A percentile compares a stretch with the other conserved stretches of the same genome.
These are phyloP conservation scores for Caradrina clavipalpis DNA, from an alignment of 2,888 invertebrate genomes.

Conservation along the genomic window DNA sequence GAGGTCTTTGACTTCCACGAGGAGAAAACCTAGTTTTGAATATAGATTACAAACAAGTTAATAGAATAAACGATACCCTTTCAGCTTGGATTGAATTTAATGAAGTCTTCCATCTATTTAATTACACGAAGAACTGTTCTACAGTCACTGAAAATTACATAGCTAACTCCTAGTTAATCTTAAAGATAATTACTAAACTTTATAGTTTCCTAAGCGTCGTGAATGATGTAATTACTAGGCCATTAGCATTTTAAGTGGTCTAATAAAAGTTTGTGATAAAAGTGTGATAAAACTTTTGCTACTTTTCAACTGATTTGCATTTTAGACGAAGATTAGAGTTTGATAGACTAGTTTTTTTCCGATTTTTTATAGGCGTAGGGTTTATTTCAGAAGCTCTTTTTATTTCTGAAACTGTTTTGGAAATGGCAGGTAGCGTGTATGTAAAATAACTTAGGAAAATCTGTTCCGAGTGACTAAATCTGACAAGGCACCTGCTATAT, in stretches of 20 bases:
- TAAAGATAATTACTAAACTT: slow-evolving; percentile 48
- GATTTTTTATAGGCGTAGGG: background rate
- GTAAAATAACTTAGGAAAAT: too few relatives aligned
- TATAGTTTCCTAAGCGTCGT: slow-evolving; percentile 49
- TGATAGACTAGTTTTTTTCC: slow-evolving; percentile 27
- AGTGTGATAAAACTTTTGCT: slow-evolving; percentile 56
- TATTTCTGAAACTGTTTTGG: too few relatives aligned
- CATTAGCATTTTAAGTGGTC: slow-evolving; percentile 69
- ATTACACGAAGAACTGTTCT: background rate
- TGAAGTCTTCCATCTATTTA: background rate
- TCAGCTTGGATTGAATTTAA: background rate
- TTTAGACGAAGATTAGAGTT: slow-evolving; percentile 42
- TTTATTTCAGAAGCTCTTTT: background rate
- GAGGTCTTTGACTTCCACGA: too few relatives aligned
- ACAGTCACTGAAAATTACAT: background rate
- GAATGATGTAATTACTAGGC: slow-evolving; percentile 46
- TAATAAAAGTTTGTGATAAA: slow-evolving; percentile 66
- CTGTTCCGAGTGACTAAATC: too few relatives aligned
- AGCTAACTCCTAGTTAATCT: slow-evolving; percentile 18
- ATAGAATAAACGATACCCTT: background rate
- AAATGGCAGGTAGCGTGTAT: too few relatives aligned
- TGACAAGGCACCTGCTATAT: too few relatives aligned
- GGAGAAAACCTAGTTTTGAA: too few relatives aligned
- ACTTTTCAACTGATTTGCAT: slow-evolving; percentile 56
- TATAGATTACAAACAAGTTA: background rate